Evolutionary conservation across 2,888 invertebrate species (phyloP), one percentile per base, ranked within the genome.

Genomic region (Aporophyla nigra): DNA sequence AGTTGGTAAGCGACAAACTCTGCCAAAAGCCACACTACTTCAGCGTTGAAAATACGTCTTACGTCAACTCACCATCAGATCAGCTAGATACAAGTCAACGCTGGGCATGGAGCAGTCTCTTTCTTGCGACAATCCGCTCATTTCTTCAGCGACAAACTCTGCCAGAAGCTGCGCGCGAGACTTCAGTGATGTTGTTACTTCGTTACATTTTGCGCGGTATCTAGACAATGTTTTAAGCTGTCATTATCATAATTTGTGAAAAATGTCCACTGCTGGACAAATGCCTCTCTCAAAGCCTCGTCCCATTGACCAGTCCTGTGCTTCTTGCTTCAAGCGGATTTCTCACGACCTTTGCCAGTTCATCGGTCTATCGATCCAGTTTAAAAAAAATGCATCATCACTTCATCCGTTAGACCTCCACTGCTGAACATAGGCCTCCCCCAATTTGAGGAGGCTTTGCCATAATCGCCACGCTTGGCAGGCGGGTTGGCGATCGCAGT

Each of bases 1-100:
- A 97, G 97, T 87, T 97, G 97, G 9, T 95, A 94, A 0, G 93
- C 94, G 7, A 97, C 97, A 65, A 97, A 96, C 86, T 97, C 95
- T 0, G 95, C 97, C 56, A 97, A 80, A 21, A 97, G 82, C 54
- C 94, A 88, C 1, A 96, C 96, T 58, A 90, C 84, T 94, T 94
- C 84, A 96, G 62, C 0, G 93, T 90, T 0, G 93, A 83, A 0
- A 95, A 91, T 12, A 96, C 95, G 76, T 96, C 96, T 40, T 68
- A 24, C 3, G 21, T 59, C 19, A 69, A 43, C 76, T 80, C 63
- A 95, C 96, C 95, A 97, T 97, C 49, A 97, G 83, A 10, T 97
- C 97, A 7, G 93, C 92, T 9, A 97, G 78, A 78, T 97, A 97
- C 68, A 97, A 84, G 33, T 94, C 92, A 2, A 97, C 95, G 40